phyloP scores from a whole-genome alignment of 2,797 vertebrate species.

The Nyctibius grandis region DNA sequence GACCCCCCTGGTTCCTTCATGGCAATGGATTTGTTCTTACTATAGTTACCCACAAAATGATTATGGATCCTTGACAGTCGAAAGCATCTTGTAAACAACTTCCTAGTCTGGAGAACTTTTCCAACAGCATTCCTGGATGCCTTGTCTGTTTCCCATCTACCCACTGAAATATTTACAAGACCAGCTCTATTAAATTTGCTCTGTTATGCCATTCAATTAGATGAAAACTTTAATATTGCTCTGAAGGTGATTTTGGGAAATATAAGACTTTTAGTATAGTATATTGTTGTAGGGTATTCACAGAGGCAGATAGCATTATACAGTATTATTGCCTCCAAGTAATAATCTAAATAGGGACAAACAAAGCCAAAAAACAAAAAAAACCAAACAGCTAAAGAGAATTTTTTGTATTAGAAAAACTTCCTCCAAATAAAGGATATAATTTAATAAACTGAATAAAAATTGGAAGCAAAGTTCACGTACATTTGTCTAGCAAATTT shows the following conservation, averaged over 20 bases:
- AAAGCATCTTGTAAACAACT: constrained; percentile 46
- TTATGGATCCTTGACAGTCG: neutral
- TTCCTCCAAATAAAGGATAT: neutral
- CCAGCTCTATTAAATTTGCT: constrained; percentile 33
- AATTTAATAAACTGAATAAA: neutral
- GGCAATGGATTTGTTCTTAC: neutral
- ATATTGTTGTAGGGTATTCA: neutral
- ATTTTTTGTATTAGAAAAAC: neutral
- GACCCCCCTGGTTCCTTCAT: neutral
- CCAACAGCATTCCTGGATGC: neutral
- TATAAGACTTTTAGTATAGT: neutral
- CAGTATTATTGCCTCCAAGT: neutral
- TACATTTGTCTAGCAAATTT: neutral
- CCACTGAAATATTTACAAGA: constrained; percentile 15
- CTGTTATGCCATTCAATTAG: constrained; percentile 23
- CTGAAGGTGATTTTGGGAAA: constrained; percentile 27
- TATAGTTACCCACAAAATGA: neutral
- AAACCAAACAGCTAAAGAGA: neutral
- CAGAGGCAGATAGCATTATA: neutral
- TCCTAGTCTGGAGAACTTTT: neutral
- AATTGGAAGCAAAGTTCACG: neutral
- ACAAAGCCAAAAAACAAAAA: neutral
- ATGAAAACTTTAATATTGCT: constrained; percentile 29
- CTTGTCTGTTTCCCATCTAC: neutral
- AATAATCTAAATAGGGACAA: neutral